Base-by-base conservation (phyloP, 1,140 invertebrate species). In the Camponotus pennsylvanicus region DNA sequence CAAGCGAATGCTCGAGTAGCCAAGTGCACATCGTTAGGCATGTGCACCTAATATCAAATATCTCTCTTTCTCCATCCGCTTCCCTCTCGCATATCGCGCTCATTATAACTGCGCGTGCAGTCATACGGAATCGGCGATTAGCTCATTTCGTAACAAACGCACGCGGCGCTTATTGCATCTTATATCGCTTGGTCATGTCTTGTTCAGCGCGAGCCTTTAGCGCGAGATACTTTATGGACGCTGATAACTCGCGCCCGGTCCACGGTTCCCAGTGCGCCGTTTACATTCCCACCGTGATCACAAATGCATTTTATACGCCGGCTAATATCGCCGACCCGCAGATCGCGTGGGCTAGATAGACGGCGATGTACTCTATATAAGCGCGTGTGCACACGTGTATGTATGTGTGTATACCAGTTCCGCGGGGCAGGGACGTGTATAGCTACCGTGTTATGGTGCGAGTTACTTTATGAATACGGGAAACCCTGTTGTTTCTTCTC, bases 281-380 rank as follows among this genome's bases (percentile, higher is more conserved):
- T 90, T 90, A 86, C 89, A 90, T 90, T 90, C 89, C 89, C 87
- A 86, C 84, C 82, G 76, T 82, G 88, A 90, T 90, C 88, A 82
- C 88, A 83, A 90, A 90, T 90, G 89, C 82, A 87, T 90, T 90
- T 90, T 90, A 90, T 90, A 82, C 82, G 80, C 89, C 66, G 86
- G 77, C 70, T 90, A 90, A 90, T 90, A 90, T 90, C 87, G 79
- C 64, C 84, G 88, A 42, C 27, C 57, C 70, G 86, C 45, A 5
- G 49, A 90, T 90, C 89, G 89, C 89, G 89, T 90, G 89, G 88
- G 89, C 70, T 90, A 89, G 88, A 90, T 90, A 90, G 27, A 89
- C 84, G 66, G 8, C 64, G 69, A 82, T 76, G 71, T 86, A 88
- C 77, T 55, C 7, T 40, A 59, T 37, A 82, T 42, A 52, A 42